Percentiles rank a stretch among this genome's conserved stretches.
These are phyloP conservation scores for Desmophyllum pertusum DNA, from an alignment of 92 coral and sea anemone genomes.

Conservation along the genomic window DNA sequence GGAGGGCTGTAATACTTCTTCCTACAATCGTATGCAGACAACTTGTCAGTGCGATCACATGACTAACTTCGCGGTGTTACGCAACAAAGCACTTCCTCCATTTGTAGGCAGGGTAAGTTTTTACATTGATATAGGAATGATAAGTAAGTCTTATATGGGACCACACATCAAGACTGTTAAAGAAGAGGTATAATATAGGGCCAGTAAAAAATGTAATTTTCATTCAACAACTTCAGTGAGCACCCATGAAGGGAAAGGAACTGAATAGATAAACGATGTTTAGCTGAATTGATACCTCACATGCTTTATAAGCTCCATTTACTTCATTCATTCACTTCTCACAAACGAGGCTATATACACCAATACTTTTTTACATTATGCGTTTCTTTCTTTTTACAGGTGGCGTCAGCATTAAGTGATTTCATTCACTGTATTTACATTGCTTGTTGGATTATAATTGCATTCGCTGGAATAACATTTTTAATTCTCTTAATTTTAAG, in stretches of 20 bases:
- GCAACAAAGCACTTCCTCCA: constrained; percentile 54
- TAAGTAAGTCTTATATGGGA: neutral
- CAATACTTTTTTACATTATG: no score
- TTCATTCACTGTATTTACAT: constrained; percentile 66
- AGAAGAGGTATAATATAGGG: no score
- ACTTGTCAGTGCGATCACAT: constrained; percentile 85
- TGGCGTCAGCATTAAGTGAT: neutral
- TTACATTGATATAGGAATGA: neutral
- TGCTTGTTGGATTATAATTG: constrained; percentile 67
- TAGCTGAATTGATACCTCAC: no score
- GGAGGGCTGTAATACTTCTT: constrained; percentile 74
- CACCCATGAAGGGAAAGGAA: neutral
- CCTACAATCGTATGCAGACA: constrained; percentile 67
- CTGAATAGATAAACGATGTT: neutral
- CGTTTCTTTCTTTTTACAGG: neutral
- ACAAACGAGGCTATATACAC: no score
- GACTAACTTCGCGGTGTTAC: constrained; percentile 87
- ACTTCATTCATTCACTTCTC: no score
- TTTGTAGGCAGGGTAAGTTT: constrained; percentile 27
- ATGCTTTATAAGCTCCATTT: no score
- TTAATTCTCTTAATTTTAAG: constrained; percentile 55
- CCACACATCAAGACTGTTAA: neutral
- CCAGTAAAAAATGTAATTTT: no score
- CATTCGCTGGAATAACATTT: constrained; percentile 69
- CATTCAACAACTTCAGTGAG: neutral